Conservation (phyloP, 2,888 invertebrate species). For the Archaeoteleia sp. region DNA sequence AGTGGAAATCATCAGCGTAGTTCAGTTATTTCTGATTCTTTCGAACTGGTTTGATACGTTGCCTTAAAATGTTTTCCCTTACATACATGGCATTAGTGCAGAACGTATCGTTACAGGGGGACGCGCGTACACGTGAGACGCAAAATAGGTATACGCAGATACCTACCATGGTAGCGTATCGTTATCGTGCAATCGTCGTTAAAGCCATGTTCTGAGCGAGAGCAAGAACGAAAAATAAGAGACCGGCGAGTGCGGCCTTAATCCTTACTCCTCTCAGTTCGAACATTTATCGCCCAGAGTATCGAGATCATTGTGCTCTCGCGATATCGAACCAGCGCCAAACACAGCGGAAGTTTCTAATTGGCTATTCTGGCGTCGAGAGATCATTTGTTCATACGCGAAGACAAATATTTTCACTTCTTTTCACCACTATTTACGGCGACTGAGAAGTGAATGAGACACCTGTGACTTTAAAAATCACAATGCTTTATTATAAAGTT, state of each 20-base stretch:
- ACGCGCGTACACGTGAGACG: constrained; percentile 19
- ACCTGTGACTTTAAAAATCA: too few species aligned
- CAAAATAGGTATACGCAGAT: constrained; percentile 41
- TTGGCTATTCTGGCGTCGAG: too few species aligned
- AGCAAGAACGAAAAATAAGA: constrained; percentile 44
- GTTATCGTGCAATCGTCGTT: constrained; percentile 52
- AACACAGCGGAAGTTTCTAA: constrained; percentile 29
- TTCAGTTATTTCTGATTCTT: constrained; percentile 5
- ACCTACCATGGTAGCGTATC: constrained; percentile 39
- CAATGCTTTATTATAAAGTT: too few species aligned
- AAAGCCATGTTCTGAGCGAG: constrained; percentile 46
- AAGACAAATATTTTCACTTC: too few species aligned
- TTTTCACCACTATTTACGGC: too few species aligned
- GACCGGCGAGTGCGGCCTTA: constrained; percentile 45
- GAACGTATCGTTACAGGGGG: constrained; percentile 27
- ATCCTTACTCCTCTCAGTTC: constrained; percentile 44
- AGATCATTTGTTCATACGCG: too few species aligned
- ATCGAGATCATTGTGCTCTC: constrained; percentile 53
- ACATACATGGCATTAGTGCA: constrained; percentile 27
- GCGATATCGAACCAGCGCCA: constrained; percentile 38
- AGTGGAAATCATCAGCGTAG: neutral
- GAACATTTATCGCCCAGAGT: constrained; percentile 56
- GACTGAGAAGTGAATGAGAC: too few species aligned
- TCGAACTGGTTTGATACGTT: constrained; percentile 19
- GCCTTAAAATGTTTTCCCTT: constrained; percentile 20